Evolutionary conservation across 1,140 invertebrate species (phyloP), one percentile per base, ranked within the genome.

Genomic region (Apis cerana): DNA sequence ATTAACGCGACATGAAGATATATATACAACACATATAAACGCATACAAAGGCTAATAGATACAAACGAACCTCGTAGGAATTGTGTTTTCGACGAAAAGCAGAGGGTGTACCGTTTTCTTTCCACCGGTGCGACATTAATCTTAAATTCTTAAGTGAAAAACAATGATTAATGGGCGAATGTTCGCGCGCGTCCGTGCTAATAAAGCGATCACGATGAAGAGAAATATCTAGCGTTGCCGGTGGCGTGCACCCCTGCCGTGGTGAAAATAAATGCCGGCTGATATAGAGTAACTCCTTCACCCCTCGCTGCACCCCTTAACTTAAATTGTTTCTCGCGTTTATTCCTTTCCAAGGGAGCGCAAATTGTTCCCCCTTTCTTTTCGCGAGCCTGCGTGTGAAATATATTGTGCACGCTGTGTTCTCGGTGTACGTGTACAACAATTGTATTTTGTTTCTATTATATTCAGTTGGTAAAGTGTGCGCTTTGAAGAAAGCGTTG

Each of bases 201-300:
- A 87, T 87, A 87, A 87, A 87, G 85, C 80, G 85, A 78, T 87
- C 85, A 83, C 71, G 84, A 87, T 86, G 71, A 87, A 86, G 85
- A 87, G 80, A 87, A 87, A 87, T 87, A 87, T 86, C 85, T 75
- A 33, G n/a, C 56, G 74, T 75, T 68, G 72, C 54, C 15, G 54
- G 62, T 75, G 54, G 80, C 72, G 80, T 76, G 74, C 80, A 61
- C 50, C 72, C 33, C 62, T 19, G n/a, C n/a, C 23, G 8, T 43
- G n/a, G 23, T 21, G 21, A 33, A 65, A 56, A 56, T 75, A 82
- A 82, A 76, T 68, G 80, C 64, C 13, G 50, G 48, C 62, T 75
- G 80, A 81, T 81, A 68, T 48, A 58, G 54, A 76, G 21, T 8
- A 67, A 68, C 54, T 43, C 62, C 54, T 19, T 54, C 72, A 33